phyloP scores from a whole-genome alignment of 2,888 invertebrate species.

The Thecophora atra region DNA sequence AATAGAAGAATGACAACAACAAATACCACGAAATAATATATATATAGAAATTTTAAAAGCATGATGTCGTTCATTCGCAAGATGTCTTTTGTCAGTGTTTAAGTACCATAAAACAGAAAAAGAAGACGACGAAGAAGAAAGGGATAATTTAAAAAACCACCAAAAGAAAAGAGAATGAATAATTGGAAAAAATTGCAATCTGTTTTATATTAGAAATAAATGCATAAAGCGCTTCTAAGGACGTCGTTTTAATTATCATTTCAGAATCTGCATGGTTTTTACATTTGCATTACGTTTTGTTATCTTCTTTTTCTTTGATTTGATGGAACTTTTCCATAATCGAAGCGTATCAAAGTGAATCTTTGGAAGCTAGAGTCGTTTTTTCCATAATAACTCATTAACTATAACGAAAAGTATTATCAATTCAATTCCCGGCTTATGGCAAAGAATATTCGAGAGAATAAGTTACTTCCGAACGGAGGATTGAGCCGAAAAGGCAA shows the following conservation, averaged over 20 bases:
- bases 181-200: background rate
- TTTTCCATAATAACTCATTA: no score
- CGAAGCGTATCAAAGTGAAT: no score
- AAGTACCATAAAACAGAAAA: background rate
- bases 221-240: background rate
- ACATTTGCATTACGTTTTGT: no score
- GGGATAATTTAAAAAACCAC: no score
- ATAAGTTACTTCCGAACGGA: no score
- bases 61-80: background rate
- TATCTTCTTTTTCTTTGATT: no score
- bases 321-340: no score
- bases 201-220: background rate
- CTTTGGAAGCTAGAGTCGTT: no score
- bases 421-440: no score
- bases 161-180: background rate
- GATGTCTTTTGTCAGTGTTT: background rate
- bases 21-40: background rate
- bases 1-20: background rate
- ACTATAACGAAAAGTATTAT: no score
- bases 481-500: no score
- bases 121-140: background rate
- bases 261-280: slow-evolving; percentile 24
- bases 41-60: background rate
- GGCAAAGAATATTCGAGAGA: no score
- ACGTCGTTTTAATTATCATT: background rate